Evolutionary conservation across 2,888 invertebrate species (phyloP).

Genomic region (Parnassius orleans): DNA sequence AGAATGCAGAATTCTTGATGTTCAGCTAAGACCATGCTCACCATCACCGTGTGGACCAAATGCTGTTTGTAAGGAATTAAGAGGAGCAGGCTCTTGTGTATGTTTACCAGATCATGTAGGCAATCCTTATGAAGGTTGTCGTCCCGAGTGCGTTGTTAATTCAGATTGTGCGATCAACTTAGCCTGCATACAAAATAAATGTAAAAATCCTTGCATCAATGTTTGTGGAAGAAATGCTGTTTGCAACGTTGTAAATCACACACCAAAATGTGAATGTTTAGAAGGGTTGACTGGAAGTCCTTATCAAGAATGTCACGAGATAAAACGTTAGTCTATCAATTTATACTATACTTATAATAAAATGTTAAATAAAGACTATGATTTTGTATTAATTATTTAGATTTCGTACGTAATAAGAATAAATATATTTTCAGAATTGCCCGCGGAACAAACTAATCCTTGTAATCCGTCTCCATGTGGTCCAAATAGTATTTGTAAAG

Average conservation of each 20-base stretch:
- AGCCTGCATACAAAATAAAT: constrained; percentile 88
- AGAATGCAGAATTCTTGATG: constrained; percentile 70
- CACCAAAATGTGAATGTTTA: constrained; percentile 85
- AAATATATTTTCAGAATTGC: constrained; percentile 48
- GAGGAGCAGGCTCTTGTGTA: constrained; percentile 85
- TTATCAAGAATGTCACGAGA: constrained; percentile 76
- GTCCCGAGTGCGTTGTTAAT: constrained; percentile 87
- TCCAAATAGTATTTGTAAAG: constrained; percentile 87
- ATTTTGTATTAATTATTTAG: too few relatives aligned
- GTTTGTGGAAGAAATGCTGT: constrained; percentile 87
- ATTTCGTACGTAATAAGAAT: neutral
- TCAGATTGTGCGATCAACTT: constrained; percentile 86
- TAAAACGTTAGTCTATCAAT: constrained; percentile 47
- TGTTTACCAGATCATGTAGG: constrained; percentile 86
- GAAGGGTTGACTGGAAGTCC: constrained; percentile 83
- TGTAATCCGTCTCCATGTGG: constrained; percentile 90
- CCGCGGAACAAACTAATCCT: constrained; percentile 73
- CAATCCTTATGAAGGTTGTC: constrained; percentile 89
- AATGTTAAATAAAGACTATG: too few relatives aligned
- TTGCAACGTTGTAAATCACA: constrained; percentile 86
- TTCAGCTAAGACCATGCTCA: constrained; percentile 82
- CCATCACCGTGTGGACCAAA: constrained; percentile 88
- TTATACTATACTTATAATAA: neutral
- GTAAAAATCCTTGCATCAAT: constrained; percentile 87
- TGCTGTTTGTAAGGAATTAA: constrained; percentile 85